Conservation (phyloP, 2,888 invertebrate genomes). For the Trichogramma evanescens region DNA sequence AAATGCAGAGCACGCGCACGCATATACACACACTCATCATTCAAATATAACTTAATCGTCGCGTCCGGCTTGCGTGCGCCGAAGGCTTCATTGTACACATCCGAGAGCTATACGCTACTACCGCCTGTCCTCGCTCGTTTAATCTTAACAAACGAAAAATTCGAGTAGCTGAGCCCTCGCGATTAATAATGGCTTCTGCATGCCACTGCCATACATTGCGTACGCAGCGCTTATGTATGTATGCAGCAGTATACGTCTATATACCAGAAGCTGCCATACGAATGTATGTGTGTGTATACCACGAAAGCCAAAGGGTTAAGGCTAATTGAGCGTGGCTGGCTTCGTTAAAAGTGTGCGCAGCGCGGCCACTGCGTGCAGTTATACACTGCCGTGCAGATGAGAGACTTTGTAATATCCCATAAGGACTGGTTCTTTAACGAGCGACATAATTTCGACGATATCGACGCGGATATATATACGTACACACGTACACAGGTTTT, state of each 20-base stretch:
- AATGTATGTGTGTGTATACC: background rate
- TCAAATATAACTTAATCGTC: no score
- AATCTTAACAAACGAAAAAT: conserved; percentile 15
- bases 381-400: no score
- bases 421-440: conserved; percentile 17
- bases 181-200: background rate
- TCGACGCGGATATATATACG: conserved; percentile 5
- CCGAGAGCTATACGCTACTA: no score
- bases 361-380: conserved; percentile 4
- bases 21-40: no score
- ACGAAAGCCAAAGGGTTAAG: conserved; percentile 8
- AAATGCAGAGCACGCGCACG: no score
- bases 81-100: no score
- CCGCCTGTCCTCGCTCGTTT: background rate
- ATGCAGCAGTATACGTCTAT: no score
- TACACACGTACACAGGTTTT: background rate
- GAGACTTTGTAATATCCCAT: no score
- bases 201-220: background rate
- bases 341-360: conserved; percentile 20
- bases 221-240: no score
- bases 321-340: conserved; percentile 20
- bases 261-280: background rate
- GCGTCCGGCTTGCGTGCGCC: no score
- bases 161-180: no score
- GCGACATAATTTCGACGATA: conserved; percentile 19